Conservation (phyloP, 2,797 vertebrate genomes). For the Premnoplex brunnescens region DNA sequence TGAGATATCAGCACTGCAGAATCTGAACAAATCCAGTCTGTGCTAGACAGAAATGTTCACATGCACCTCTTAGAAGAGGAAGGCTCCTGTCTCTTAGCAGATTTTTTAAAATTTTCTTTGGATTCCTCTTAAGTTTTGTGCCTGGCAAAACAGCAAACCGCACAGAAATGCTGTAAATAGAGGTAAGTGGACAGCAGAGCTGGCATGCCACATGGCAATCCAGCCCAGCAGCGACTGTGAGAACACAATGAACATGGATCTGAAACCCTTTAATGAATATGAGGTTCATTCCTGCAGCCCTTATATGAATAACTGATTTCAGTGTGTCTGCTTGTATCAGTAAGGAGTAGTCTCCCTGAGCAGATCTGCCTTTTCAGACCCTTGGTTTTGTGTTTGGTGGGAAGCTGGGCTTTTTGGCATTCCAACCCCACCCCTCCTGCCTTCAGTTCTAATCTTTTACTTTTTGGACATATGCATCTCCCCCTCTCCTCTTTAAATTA, state of each 20-base stretch:
- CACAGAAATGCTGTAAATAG: not conserved
- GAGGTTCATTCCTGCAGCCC: not conserved
- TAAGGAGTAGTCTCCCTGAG: not conserved
- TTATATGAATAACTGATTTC: not conserved
- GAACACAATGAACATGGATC: not conserved
- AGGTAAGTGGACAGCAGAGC: not conserved
- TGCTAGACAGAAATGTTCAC: not conserved
- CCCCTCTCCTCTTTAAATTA: slow-evolving; percentile 35
- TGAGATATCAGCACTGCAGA: not conserved
- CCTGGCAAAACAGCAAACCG: accelerated
- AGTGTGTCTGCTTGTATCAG: not conserved
- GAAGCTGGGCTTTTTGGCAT: slow-evolving; percentile 12
- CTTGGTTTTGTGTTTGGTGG: not conserved
- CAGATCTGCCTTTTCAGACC: not conserved
- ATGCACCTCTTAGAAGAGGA: not conserved
- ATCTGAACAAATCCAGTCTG: not conserved
- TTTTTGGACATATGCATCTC: slow-evolving; percentile 9
- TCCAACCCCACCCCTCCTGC: not conserved
- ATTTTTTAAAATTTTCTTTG: not conserved
- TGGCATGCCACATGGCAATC: accelerated
- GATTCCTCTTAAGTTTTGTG: not conserved
- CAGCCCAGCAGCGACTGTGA: not conserved
- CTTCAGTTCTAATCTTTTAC: slow-evolving; percentile 14
- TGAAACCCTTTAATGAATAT: not conserved
- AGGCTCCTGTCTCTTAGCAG: not conserved